Evolutionary conservation across 2,113 vertebrate species (phyloP).

Genomic region (Tiliqua scincoides): DNA sequence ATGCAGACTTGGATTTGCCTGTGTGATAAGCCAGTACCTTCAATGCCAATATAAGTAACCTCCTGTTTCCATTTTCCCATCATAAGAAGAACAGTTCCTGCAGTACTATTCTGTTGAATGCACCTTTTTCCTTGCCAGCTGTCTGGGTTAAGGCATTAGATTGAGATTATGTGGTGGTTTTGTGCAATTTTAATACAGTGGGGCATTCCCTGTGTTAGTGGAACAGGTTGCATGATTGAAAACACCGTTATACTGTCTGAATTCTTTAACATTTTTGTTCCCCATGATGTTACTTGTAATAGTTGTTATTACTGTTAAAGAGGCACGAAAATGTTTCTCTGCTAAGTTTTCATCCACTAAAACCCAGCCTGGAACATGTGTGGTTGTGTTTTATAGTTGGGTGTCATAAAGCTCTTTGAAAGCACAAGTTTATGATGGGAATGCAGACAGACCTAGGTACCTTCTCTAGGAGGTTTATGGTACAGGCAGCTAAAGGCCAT

Average conservation of each 20-base stretch:
- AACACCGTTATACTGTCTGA: background rate
- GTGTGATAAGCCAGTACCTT: too few relatives aligned
- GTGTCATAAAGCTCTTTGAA: background rate
- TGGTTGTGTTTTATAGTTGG: background rate
- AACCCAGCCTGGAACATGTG: background rate
- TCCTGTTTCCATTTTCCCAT: background rate
- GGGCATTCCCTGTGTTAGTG: background rate
- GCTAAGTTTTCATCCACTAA: background rate
- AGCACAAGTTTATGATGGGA: conserved; percentile 9
- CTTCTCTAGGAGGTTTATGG: background rate
- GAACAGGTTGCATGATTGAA: background rate
- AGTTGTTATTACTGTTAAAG: background rate
- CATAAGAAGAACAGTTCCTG: background rate
- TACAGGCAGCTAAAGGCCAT: background rate
- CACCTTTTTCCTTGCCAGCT: background rate
- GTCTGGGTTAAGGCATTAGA: background rate
- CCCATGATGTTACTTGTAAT: too few relatives aligned
- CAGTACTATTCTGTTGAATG: background rate
- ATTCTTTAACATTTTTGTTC: background rate
- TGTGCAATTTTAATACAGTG: background rate
- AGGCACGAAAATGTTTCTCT: background rate
- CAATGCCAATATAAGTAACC: too few relatives aligned
- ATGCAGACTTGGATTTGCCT: too few relatives aligned
- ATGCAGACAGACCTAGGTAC: background rate
- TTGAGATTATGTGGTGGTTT: background rate